phyloP scores from a whole-genome alignment of 1,140 invertebrate genomes.

The Drosophila novamexicana region DNA sequence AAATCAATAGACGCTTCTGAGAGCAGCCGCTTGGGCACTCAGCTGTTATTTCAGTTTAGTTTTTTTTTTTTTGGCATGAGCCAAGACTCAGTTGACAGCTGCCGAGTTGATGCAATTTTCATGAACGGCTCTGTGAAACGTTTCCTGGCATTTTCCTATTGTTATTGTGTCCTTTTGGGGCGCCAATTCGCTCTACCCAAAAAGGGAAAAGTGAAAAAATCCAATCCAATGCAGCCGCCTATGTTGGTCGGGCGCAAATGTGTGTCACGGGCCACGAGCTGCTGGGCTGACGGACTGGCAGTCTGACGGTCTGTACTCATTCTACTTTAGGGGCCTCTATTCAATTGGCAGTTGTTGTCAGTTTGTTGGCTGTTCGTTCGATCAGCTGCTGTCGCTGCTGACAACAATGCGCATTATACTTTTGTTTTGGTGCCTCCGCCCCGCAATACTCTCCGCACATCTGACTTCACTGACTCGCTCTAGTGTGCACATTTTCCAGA shows the following conservation, averaged over 20 bases:
- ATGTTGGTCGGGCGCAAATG: slow-evolving; percentile 50
- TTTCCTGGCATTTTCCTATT: slow-evolving; percentile 7
- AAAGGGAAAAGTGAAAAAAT: slow-evolving; percentile 3
- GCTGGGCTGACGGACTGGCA: neutral
- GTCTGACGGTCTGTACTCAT: neutral
- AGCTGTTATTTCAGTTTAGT: slow-evolving; percentile 10
- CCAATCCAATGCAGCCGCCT: slow-evolving; percentile 36
- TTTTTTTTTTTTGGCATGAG: slow-evolving; percentile 40
- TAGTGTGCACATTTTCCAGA: slow-evolving; percentile 44
- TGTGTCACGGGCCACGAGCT: slow-evolving; percentile 69
- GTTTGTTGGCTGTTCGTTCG: slow-evolving; percentile 29
- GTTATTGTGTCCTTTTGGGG: slow-evolving; percentile 58
- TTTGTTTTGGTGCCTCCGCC: slow-evolving; percentile 41
- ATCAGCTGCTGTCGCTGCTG: slow-evolving; percentile 65
- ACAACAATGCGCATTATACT: slow-evolving; percentile 56
- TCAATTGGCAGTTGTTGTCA: slow-evolving; percentile 47
- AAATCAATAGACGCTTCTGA: slow-evolving; percentile 59
- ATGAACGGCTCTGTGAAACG: slow-evolving; percentile 15
- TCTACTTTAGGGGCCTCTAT: slow-evolving; percentile 34
- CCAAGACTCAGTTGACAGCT: slow-evolving; percentile 53
- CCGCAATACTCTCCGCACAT: neutral
- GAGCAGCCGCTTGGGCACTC: slow-evolving; percentile 1
- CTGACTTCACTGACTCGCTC: slow-evolving; percentile 16
- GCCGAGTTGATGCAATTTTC: slow-evolving; percentile 74
- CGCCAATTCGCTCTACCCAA: slow-evolving; percentile 61